Evolutionary conservation across 2,113 vertebrate species (phyloP), one percentile per base, ranked within the genome.

Genomic region (Sturnus vulgaris): DNA sequence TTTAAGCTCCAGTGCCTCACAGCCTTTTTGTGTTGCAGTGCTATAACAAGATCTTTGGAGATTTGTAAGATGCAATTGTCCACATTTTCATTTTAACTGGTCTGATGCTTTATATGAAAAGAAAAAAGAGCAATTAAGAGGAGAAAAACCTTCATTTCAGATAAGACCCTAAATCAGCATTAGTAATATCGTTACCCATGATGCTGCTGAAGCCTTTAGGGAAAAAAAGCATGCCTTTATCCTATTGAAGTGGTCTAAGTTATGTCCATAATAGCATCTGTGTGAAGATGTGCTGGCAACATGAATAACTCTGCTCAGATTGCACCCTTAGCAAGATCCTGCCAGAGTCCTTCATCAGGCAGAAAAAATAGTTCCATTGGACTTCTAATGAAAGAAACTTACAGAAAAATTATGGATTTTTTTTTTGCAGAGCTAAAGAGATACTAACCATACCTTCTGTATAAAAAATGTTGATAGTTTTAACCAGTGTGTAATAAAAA

Each of bases 21-120:
- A 85, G 66, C 39, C 47, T 52, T 79, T 72, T 59, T 55, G 47
- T 44, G 52, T 15, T 59, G 70, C 30, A 23, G 33, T 31, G 25
- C 44, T 66, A 24, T 79, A 65, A 88, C 69, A 92, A 87, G 56
- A 82, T 52, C 52, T 95, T 61, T 19, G 59, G 91, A 94, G 83
- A 92, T 84, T 90, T 90, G 65, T 71, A 87, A 95, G 95, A 94
- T 88, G 87, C 75, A 88, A 44, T 42, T 49, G 44, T 73, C 39
- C 9, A 31, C 8, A 11, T 84, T 95, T 93, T 92, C 39, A 82
- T 92, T 88, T 71, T 39, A 80, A 86, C 65, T 52, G 27, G 24
- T 59, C 18, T 68, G 27, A 20, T 73, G 33, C 59, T 90, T 72
- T 76, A 73, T 39, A 86, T 13, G 18, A 50, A 49, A 40, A 60